Conservation (phyloP, 1,140 invertebrate genomes). For the Probaryconus sp. region DNA sequence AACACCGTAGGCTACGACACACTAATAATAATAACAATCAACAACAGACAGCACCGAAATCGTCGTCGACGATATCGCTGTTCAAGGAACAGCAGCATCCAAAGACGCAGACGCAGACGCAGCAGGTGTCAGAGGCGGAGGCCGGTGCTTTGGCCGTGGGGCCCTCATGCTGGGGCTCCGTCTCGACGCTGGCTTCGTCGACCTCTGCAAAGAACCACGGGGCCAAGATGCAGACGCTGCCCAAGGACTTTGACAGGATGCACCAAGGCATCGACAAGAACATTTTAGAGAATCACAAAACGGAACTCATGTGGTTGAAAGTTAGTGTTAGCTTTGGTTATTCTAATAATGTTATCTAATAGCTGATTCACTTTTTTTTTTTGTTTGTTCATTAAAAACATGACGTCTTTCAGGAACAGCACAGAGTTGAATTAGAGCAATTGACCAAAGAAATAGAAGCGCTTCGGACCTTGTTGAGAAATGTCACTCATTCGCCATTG, state of each 20-base stretch:
- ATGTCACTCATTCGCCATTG: constrained; percentile 87
- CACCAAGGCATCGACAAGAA: constrained; percentile 59
- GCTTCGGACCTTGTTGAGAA: constrained; percentile 84
- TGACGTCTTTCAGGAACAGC: constrained; percentile 81
- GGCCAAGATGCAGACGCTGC: constrained; percentile 41
- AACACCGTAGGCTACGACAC: constrained; percentile 60
- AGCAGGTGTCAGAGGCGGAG: constrained; percentile 27
- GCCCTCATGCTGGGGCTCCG: constrained; percentile 55
- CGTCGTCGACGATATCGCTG: constrained; percentile 68
- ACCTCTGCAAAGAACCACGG: constrained; percentile 54
- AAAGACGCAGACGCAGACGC: too few species aligned
- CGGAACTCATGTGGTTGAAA: constrained; percentile 71
- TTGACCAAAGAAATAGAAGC: constrained; percentile 86
- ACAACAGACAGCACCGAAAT: constrained; percentile 76
- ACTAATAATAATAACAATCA: constrained; percentile 62
- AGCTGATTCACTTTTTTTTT: too few species aligned
- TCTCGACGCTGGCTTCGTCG: constrained; percentile 38
- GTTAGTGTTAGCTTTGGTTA: too few species aligned
- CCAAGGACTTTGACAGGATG: constrained; percentile 67
- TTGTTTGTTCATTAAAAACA: too few species aligned
- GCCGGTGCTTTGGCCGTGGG: constrained; percentile 33
- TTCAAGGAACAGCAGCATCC: constrained; percentile 65
- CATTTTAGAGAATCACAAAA: constrained; percentile 65
- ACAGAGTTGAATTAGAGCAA: constrained; percentile 81
- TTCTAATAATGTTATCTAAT: too few species aligned